Evolutionary conservation across 2,888 invertebrate genomes (phyloP), one percentile per base, ranked within the genome.

Genomic region (Endotricha flammealis): DNA sequence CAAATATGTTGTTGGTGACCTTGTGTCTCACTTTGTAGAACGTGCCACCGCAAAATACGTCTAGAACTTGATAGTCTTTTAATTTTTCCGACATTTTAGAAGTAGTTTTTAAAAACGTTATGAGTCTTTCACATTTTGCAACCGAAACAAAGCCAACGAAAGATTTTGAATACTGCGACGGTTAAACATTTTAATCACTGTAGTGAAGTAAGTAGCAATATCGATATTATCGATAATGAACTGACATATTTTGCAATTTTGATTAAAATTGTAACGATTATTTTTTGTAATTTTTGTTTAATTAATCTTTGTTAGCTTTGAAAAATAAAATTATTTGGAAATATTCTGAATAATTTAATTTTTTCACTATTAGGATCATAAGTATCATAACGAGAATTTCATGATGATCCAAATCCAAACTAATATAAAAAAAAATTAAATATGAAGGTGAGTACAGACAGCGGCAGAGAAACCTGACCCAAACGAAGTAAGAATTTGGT

Each of bases 11-110:
- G 64, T 79, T 76, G 48, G 80, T 85, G 76, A 78, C 80, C 80
- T 87, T 87, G 79, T 87, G 85, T 53, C 72, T 72, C 54, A 87
- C 87, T 79, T 86, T 86, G 51, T 87, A 87, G 71, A 85, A 80
- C 55, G 83, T 79, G 49, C 83, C 83, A 42, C 77, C 72, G 59
- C 80, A 73, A 63, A 83, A 66, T 56, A 87, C 77, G 66, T 87
- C 87, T 61, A 86, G 59, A 58, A 87, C 86, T 75, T 83, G 82
- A 69, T 85, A 87, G 56, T 85, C 75, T 55, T 72, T 81, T 47
- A 87, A 55, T 65, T 83, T 83, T 64, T 70, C 75, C 52, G 72
- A 50, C 82, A 83, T 87, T 64, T 41, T 73, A 3, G 25, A 10
- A 16, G 11, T 13, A 25, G 39, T 28, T 17, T 29, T 28, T 46